Percentiles rank a stretch among this genome's conserved stretches.
These are phyloP conservation scores for Cephus cinctus DNA, from an alignment of 1,140 invertebrate species.

Conservation along the genomic window DNA sequence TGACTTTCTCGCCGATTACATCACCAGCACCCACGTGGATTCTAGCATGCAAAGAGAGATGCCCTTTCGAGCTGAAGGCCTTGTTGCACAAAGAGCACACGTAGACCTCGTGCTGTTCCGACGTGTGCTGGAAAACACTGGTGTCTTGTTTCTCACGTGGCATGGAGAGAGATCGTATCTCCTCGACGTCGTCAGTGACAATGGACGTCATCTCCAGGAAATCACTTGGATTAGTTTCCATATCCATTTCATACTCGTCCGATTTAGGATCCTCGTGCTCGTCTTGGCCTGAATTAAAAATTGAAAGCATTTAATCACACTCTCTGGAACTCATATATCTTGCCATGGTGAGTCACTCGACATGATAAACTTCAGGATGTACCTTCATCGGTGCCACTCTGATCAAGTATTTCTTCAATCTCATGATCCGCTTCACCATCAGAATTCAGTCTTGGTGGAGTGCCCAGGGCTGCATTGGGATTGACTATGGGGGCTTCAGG, in stretches of 20 bases:
- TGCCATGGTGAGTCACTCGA: no score
- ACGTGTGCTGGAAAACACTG: conserved; percentile 39
- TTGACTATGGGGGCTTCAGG: conserved; percentile 53
- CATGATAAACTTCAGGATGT: no score
- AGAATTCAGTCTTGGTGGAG: conserved; percentile 51
- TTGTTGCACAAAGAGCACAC: conserved; percentile 57
- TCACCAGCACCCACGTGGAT: conserved; percentile 54
- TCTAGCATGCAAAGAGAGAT: conserved; percentile 54
- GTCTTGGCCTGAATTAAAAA: conserved; percentile 21
- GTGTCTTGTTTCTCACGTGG: conserved; percentile 19
- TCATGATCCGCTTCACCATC: conserved; percentile 49
- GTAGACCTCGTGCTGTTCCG: conserved; percentile 53
- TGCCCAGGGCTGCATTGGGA: conserved; percentile 53
- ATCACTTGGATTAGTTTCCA: conserved; percentile 54
- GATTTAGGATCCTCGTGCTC: conserved; percentile 48
- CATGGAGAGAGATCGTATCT: conserved; percentile 14
- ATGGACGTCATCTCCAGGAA: conserved; percentile 50
- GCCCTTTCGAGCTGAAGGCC: conserved; percentile 57
- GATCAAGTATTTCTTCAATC: conserved; percentile 44
- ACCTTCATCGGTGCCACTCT: conserved; percentile 50
- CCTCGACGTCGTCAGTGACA: conserved; percentile 44
- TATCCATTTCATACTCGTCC: conserved; percentile 54
- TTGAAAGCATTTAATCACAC: no score
- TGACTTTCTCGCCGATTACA: conserved; percentile 52
- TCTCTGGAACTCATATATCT: no score